Evolutionary conservation across 2,797 vertebrate species (phyloP).

Genomic region (Naso thynnoides): DNA sequence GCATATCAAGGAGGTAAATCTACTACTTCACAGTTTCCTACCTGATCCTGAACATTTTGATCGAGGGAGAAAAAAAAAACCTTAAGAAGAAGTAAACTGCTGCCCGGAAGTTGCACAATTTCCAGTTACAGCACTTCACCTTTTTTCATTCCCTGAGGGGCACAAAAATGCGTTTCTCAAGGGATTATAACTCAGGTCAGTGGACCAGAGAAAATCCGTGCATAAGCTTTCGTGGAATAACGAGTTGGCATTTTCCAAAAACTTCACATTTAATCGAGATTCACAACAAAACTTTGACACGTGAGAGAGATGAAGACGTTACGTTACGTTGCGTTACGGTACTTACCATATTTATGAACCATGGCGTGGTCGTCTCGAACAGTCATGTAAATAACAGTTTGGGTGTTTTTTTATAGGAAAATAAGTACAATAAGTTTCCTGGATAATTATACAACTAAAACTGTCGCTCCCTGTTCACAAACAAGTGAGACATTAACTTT

Average conservation of each 20-base stretch:
- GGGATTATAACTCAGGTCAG: constrained; percentile 20
- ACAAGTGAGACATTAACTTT: constrained; percentile 32
- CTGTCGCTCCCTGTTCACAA: constrained; percentile 33
- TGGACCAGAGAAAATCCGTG: constrained; percentile 2
- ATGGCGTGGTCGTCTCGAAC: constrained; percentile 65
- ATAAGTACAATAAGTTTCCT: constrained; percentile 6
- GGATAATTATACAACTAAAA: not conserved
- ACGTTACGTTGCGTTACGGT: constrained; percentile 22
- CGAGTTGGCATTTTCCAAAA: constrained; percentile 22
- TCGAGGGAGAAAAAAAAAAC: constrained; percentile 5
- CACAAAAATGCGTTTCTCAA: not conserved
- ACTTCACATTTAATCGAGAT: constrained; percentile 3
- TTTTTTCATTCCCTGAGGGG: constrained; percentile 31
- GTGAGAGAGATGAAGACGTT: constrained; percentile 30
- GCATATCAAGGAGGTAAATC: constrained; percentile 64
- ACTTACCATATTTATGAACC: constrained; percentile 88
- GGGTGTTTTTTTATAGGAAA: not conserved
- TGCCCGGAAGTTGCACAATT: constrained; percentile 43
- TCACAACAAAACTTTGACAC: constrained; percentile 23
- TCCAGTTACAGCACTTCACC: constrained; percentile 5
- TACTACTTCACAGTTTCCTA: constrained; percentile 46
- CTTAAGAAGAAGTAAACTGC: constrained; percentile 9
- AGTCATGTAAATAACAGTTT: constrained; percentile 33
- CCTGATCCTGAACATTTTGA: constrained; percentile 37
- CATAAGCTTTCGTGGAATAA: constrained; percentile 6